Base-by-base conservation (phyloP, 2,888 invertebrate genomes). In the Microdon myrmicae region DNA sequence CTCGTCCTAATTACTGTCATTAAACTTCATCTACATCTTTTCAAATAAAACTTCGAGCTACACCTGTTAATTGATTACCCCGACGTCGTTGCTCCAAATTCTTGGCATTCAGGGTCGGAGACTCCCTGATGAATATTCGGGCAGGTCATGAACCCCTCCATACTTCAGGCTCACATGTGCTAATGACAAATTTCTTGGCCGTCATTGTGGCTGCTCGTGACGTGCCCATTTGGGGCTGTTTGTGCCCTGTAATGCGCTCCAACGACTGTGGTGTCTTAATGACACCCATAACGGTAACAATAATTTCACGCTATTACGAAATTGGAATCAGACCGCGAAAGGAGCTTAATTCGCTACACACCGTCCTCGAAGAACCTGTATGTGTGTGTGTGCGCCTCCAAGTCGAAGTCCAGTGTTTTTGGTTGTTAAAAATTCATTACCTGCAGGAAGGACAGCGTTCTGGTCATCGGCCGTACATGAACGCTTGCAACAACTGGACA, bases 131-230 rank as follows among this genome's bases (percentile, higher is more conserved):
- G n/a, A n/a, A n/a, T n/a, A n/a, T n/a, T n/a, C n/a, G n/a, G 45
- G 45, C 47, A 47, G 55, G 47, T 55, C 55, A 55, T 55, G 47
- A 55, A 54, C 45, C 34, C n/a, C 41, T 26, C 31, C 28, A 34
- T 39, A 28, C 28, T 51, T 28, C n/a, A n/a, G n/a, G 1, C 28
- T 32, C 39, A 34, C 47, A 47, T 39, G 55, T 55, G 55, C 39
- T 55, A 55, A 55, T 47, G 55, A 55, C 55, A 55, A 55, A 39
- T 55, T 55, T 47, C 39, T 47, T 55, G 55, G 41, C 55, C 47
- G 47, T 39, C 34, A 31, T 54, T 38, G 45, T 32, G 23, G 22
- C 22, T 22, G 16, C 29, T 47, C 19, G 48, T 19, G 4, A 14
- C 37, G 14, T 31, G 13, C 13, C 8, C 7, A 6, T 8, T 14